A percentile compares a stretch with the other conserved stretches of the same genome.
Conservation (phyloP, 2,113 vertebrate genomes). For the Bagarius yarrelli region DNA sequence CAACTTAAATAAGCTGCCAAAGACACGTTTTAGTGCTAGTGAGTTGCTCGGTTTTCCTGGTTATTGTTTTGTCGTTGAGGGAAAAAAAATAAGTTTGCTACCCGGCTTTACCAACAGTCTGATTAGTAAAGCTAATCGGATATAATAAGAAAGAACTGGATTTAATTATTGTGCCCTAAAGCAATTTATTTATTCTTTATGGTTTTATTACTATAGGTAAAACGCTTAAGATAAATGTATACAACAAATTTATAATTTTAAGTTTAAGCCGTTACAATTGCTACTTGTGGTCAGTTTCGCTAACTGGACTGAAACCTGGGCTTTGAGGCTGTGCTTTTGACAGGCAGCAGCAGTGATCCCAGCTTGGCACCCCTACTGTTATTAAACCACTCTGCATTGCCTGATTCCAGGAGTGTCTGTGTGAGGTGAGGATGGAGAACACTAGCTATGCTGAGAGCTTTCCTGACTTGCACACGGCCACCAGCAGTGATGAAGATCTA, state of each 20-base stretch:
- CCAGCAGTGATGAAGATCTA: conserved; percentile 84
- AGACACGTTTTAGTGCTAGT: not conserved
- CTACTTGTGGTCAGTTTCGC: not conserved
- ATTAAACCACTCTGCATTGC: not conserved
- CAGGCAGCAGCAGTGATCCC: not conserved
- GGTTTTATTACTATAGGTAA: not conserved
- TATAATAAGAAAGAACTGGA: not conserved
- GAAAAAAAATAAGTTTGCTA: not conserved
- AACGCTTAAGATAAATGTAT: no score
- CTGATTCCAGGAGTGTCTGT: conserved; percentile 31
- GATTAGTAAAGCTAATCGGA: not conserved
- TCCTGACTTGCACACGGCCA: conserved; percentile 74
- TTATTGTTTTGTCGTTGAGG: not conserved
- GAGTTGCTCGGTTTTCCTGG: not conserved
- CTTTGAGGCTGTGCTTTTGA: not conserved
- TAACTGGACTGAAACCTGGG: not conserved
- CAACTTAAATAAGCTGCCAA: not conserved
- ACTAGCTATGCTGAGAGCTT: conserved; percentile 74
- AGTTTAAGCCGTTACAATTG: not conserved
- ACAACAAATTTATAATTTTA: no score
- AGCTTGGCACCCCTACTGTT: not conserved
- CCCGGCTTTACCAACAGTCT: not conserved
- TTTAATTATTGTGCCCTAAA: not conserved
- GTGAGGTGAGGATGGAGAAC: conserved; percentile 71
- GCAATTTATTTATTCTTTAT: not conserved